These are phyloP conservation scores for Ormyrus pomaceus DNA, from an alignment of 2,888 invertebrate genomes.

Conservation along the genomic window DNA sequence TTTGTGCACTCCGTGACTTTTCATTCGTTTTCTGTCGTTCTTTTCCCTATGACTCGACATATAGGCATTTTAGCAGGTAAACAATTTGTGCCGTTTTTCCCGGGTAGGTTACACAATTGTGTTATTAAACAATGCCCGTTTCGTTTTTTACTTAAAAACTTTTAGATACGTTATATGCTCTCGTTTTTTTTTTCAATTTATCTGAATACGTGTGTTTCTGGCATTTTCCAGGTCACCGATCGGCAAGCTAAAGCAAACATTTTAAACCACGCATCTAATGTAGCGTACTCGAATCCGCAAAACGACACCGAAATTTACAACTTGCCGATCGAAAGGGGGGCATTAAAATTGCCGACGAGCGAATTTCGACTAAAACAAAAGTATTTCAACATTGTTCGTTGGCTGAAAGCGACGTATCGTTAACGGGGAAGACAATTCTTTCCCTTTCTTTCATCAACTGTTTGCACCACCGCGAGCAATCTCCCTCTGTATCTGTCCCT, in stretches of 20 bases:
- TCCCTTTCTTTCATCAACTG: neutral
- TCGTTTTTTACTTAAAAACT: neutral
- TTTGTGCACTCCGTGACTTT: neutral
- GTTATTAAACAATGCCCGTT: neutral
- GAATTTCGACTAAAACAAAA: neutral
- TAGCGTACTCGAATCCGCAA: neutral
- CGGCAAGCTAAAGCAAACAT: neutral
- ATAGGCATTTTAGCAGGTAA: neutral
- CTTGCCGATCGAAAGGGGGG: no score
- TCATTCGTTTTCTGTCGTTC: neutral
- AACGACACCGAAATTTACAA: no score
- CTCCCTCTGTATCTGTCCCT: neutral
- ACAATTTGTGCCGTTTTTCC: neutral
- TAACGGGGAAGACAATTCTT: neutral
- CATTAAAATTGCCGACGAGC: no score
- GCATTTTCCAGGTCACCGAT: conserved; percentile 22
- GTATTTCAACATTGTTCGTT: neutral
- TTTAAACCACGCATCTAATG: conserved; percentile 10
- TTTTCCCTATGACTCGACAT: neutral
- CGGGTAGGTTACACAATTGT: neutral
- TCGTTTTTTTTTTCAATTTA: conserved; percentile 7
- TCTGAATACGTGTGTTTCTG: conserved; percentile 2
- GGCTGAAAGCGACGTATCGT: neutral
- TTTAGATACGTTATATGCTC: neutral
- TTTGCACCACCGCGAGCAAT: no score